A percentile compares a stretch with the other conserved stretches of the same genome.
These are phyloP conservation scores for Caenorhabditis remanei DNA, from an alignment of 1,140 invertebrate genomes.

Conservation along the genomic window DNA sequence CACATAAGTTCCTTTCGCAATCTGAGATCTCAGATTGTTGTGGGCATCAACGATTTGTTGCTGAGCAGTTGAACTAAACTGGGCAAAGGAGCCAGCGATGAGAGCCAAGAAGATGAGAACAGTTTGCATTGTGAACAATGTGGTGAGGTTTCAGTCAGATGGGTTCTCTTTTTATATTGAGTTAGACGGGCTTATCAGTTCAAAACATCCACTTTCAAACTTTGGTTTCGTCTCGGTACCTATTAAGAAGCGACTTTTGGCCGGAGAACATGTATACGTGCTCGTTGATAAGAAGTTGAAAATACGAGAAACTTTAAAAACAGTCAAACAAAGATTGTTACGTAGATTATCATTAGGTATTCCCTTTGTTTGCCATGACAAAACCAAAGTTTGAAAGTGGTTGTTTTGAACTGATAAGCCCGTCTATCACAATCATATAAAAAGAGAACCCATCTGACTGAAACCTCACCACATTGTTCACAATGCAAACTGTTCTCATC, in stretches of 20 bases:
- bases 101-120: neutral
- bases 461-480: neutral
- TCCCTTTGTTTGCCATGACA: neutral
- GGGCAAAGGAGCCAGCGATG: neutral
- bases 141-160: neutral
- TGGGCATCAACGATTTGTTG: constrained; percentile 27
- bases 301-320: neutral
- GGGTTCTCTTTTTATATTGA: neutral
- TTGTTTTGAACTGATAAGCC: constrained; percentile 4
- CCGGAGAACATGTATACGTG: neutral
- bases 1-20: constrained; percentile 36
- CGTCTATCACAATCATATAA: neutral
- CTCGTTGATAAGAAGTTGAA: too few relatives aligned
- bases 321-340: neutral
- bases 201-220: neutral
- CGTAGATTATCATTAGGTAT: neutral
- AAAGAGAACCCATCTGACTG: neutral
- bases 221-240: neutral
- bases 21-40: constrained; percentile 50
- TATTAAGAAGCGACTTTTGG: neutral
- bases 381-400: neutral
- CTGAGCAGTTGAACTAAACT: constrained; percentile 22
- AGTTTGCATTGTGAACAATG: neutral
- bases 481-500: neutral
- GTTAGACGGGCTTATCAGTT: neutral